Evolutionary conservation across 2,113 vertebrate genomes (phyloP), one percentile per base, ranked within the genome.

Genomic region (Notothenia coriiceps): DNA sequence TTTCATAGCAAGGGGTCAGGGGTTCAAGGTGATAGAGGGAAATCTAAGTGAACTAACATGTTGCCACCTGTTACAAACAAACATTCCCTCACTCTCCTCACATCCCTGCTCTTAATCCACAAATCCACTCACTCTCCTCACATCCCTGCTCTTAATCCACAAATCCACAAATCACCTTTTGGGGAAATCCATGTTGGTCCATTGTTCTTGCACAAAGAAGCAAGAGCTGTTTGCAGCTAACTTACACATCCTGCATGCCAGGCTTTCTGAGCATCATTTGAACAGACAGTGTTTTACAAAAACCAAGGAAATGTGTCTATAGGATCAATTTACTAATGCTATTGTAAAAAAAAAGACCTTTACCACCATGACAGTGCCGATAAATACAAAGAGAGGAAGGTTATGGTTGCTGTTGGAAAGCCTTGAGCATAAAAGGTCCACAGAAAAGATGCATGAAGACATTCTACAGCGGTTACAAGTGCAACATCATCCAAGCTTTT

Each of bases 131-230:
- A 56, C 14, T 18, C 18, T 2, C 10, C 14, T 52, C 29, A 56
- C 59, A 13, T 52, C 44, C 46, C 14, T 29, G 25, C 25, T 51
- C 52, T 59, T 44, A 49, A 35, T 35, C 5, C 35, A 5, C 40
- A 67, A 66, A 74, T 51, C 52, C 57, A 35, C 18, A 52, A 29
- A 29, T 54, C 54, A 61, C 59, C 22, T 70, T 68, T 62, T 52
- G 52, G 40, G 44, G 33, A 55, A 70, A 85, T 49, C 20, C 46
- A 25, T 18, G n/a, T 70, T 63, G 54, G 40, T 77, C 55, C 44
- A 49, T 29, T 13, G 14, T 47, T 56, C 70, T 20, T 43, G 66
- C 47, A 50, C 29, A 63, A 56, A 49, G 18, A 68, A 14, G 8
- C 56, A 60, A 55, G 59, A 57, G 55, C 46, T 29, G 33, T 56